Evolutionary conservation across 2,888 invertebrate genomes (phyloP).

Genomic region (Lumbricus terrestris): DNA sequence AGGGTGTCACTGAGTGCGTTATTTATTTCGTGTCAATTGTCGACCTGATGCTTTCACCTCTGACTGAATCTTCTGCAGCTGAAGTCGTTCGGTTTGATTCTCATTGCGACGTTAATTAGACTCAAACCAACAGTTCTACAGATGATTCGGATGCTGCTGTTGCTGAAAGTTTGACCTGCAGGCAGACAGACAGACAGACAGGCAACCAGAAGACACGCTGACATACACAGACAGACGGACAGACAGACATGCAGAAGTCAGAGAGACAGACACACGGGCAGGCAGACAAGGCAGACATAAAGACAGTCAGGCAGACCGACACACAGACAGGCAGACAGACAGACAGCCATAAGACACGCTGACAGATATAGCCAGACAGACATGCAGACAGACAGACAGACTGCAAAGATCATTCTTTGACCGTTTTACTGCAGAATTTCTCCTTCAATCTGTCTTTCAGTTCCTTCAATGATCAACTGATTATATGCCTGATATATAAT

Average conservation of each 20-base stretch:
- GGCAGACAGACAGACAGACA: background rate
- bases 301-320: background rate
- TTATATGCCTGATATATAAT: too few relatives aligned
- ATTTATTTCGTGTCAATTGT: background rate
- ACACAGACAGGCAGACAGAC: background rate
- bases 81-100: background rate
- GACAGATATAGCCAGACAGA: background rate
- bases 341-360: background rate
- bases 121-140: background rate
- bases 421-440: too few relatives aligned
- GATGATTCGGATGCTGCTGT: background rate
- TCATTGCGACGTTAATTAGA: background rate
- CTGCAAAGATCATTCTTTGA: too few relatives aligned
- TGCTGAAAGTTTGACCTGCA: background rate
- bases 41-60: background rate
- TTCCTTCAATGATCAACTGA: too few relatives aligned
- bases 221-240: background rate
- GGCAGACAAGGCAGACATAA: background rate
- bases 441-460: too few relatives aligned
- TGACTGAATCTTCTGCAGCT: background rate
- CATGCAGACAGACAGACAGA: background rate
- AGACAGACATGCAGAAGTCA: background rate
- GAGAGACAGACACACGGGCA: background rate
- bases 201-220: background rate
- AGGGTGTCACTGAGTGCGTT: background rate